Base-by-base conservation (phyloP, 2,113 vertebrate genomes). In the Calonectris borealis region DNA sequence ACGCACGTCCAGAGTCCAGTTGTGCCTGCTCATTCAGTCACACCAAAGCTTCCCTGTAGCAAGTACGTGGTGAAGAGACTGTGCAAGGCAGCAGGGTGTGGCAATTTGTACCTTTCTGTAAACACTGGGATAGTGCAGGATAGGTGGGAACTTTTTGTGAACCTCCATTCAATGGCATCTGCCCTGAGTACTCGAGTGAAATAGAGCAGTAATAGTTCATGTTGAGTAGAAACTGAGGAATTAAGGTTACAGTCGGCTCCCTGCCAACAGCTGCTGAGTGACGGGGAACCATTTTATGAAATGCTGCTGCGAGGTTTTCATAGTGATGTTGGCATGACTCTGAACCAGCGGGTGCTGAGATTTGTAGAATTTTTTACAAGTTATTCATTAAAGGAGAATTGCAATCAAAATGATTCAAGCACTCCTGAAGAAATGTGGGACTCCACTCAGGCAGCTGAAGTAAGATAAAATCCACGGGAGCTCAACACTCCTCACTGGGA, bases 21-120 rank as follows among this genome's bases (percentile, higher is more conserved):
- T 52, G 20, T 65, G 36, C 55, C 11, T 24, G 34, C 57, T 57
- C 3, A 0, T 61, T 80, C 26, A 16, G 40, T 24, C 27, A 16
- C 64, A 32, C 13, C n/a, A 20, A 54, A 62, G 6, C 16, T 75
- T 60, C 16, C n/a, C 32, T 1, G 2, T 0, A 16, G 16, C 15
- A 21, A 71, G 27, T 7, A 21, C 24, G 16, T 80, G 49, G 38
- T 11, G 29, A 51, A 38, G 62, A 38, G 46, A 11, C 17, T 18
- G 11, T 36, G 20, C 18, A 21, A 68, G 38, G 54, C 80, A 54
- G n/a, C 29, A 11, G 44, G 8, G 11, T 54, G 32, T 32, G 10
- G 31, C 57, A 22, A 0, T 29, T 9, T 57, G 18, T 26, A 7
- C 31, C 51, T 65, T 42, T 20, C 40, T 60, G n/a, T 70, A 20